These are phyloP conservation scores for Oscheius onirici DNA, from an alignment of 2,888 invertebrate genomes.

Conservation along the genomic window DNA sequence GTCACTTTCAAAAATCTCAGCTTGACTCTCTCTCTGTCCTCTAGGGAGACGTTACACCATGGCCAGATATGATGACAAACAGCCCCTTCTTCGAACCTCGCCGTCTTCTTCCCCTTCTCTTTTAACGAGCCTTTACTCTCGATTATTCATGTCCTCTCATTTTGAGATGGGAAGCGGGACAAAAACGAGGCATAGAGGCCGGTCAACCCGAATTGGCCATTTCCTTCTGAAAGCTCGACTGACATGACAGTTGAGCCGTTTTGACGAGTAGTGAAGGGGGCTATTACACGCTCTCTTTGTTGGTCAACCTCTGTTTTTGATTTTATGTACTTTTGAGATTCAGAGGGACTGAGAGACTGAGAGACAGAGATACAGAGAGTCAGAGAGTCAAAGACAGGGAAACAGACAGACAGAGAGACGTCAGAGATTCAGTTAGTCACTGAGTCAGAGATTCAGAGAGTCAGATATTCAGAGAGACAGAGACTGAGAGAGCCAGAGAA, in stretches of 20 bases:
- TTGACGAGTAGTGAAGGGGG: constrained; percentile 7
- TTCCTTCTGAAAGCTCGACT: neutral
- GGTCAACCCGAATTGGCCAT: constrained; percentile 28
- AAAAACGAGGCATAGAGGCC: neutral
- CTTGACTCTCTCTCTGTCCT: constrained; percentile 2
- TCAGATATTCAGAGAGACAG: no score
- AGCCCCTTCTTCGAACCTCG: neutral
- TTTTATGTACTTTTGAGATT: neutral
- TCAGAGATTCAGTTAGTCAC: neutral
- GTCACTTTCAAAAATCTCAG: neutral
- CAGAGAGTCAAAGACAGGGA: no score
- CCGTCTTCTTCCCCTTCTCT: no score
- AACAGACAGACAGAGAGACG: neutral
- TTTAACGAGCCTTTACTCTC: neutral
- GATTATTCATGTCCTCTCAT: neutral
- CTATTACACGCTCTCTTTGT: no score
- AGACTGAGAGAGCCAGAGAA: no score
- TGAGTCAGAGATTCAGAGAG: no score
- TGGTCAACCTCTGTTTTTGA: no score
- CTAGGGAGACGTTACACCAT: constrained; percentile 19
- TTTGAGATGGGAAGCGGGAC: neutral
- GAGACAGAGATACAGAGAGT: no score
- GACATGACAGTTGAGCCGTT: constrained; percentile 29
- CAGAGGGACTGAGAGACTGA: neutral
- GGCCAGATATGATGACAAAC: constrained; percentile 23